phyloP scores from a whole-genome alignment of 2,113 vertebrate genomes.

The Dryoscopus gambensis region DNA sequence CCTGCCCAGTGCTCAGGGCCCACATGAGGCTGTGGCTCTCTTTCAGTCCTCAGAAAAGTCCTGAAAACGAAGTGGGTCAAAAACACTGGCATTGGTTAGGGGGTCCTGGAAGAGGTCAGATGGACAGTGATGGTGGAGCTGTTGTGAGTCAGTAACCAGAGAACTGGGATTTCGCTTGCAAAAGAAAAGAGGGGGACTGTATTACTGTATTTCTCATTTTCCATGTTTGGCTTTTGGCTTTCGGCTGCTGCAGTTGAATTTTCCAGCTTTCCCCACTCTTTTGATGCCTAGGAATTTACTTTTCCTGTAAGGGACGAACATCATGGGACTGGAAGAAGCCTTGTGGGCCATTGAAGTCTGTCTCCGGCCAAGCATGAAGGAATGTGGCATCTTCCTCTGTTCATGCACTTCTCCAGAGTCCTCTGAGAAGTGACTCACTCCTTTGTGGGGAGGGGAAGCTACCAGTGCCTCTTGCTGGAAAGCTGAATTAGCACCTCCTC shows the following conservation, averaged over 20 bases:
- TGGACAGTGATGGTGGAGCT: not conserved
- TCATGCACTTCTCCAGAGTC: not conserved
- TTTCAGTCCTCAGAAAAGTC: not conserved
- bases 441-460: not conserved
- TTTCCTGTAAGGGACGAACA: not conserved
- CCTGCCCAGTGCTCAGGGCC: not conserved
- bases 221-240: not conserved
- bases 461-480: constrained; percentile 12
- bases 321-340: not conserved
- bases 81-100: not conserved
- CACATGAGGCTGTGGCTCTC: fast-evolving
- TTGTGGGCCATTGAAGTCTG: not conserved
- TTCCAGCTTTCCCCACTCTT: not conserved
- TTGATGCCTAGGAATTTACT: not conserved
- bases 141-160: not conserved
- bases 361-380: not conserved
- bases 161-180: not conserved
- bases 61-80: not conserved
- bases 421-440: constrained; percentile 13
- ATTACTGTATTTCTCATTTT: not conserved
- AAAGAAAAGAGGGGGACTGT: not conserved
- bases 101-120: not conserved
- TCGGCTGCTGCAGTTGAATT: not conserved
- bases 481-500: not conserved
- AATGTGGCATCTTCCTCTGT: not conserved